A percentile compares a stretch with the other conserved stretches of the same genome.
Evolutionary conservation across 92 coral and sea anemone species (phyloP).

Genomic region (Epizoanthus ramosus): DNA sequence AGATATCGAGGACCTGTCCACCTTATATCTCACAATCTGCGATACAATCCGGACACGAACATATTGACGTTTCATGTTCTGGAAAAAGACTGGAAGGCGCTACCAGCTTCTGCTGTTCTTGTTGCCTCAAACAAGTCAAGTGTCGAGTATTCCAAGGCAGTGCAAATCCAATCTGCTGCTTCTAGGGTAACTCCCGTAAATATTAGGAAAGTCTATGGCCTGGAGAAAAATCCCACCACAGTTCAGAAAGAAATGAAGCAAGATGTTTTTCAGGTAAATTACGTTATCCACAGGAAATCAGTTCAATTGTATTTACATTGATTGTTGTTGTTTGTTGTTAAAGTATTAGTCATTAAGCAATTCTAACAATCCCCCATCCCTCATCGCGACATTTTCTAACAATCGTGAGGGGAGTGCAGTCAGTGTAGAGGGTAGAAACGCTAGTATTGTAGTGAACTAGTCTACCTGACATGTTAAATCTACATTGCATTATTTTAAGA

Average conservation of each 20-base stretch:
- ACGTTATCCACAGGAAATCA: neutral
- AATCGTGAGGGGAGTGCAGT: no score
- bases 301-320: no score
- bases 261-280: neutral
- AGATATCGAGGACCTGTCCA: conserved; percentile 13
- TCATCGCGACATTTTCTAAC: no score
- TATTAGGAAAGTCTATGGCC: neutral
- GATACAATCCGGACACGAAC: conserved; percentile 2
- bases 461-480: no score
- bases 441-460: no score
- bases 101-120: neutral
- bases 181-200: neutral
- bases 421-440: no score
- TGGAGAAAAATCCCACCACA: neutral
- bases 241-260: neutral
- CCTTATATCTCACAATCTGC: conserved; percentile 28
- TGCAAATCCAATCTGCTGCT: neutral
- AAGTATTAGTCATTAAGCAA: no score
- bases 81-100: conserved; percentile 20
- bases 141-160: neutral
- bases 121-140: neutral
- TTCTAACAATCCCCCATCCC: no score
- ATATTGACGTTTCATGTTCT: conserved; percentile 12
- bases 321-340: no score
- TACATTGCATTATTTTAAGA: no score